These are phyloP conservation scores for Drosophila erecta DNA, from an alignment of 1,140 invertebrate species.

Conservation along the genomic window DNA sequence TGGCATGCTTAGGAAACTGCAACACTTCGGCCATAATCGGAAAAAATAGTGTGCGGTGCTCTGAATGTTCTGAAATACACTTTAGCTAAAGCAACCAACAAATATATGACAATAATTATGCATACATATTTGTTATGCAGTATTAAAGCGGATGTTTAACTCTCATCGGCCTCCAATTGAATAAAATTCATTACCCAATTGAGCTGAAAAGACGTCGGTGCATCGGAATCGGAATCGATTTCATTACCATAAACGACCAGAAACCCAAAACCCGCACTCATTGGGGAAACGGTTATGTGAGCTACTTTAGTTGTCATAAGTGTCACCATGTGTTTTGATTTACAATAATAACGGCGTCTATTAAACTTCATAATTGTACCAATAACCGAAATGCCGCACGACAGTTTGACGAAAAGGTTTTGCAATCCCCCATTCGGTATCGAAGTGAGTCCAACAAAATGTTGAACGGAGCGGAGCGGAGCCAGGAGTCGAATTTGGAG, in stretches of 20 bases:
- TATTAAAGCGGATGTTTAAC: constrained; percentile 4
- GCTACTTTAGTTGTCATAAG: constrained; percentile 82
- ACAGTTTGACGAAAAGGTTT: constrained; percentile 66
- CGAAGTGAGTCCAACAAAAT: constrained; percentile 22
- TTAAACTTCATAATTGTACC: constrained; percentile 83
- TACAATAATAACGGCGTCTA: constrained; percentile 77
- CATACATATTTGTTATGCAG: not conserved
- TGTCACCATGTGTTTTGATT: constrained; percentile 81
- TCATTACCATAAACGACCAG: constrained; percentile 61
- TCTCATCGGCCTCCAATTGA: constrained; percentile 1
- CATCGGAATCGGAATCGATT: constrained; percentile 56
- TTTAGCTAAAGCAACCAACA: not conserved
- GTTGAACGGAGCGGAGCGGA: not conserved
- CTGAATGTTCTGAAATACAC: not conserved
- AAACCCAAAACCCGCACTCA: constrained; percentile 3
- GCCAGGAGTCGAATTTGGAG: constrained; percentile 44
- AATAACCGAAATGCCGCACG: constrained; percentile 69
- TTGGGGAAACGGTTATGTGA: constrained; percentile 69
- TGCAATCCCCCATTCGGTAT: constrained; percentile 55
- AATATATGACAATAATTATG: not conserved
- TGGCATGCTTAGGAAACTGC: constrained; percentile 11
- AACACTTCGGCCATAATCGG: not conserved
- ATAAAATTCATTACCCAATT: constrained; percentile 16
- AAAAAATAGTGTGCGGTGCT: not conserved
- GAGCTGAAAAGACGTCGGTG: constrained; percentile 4